phyloP scores from a whole-genome alignment of 2,888 invertebrate genomes.

The Andrena flavipes region DNA sequence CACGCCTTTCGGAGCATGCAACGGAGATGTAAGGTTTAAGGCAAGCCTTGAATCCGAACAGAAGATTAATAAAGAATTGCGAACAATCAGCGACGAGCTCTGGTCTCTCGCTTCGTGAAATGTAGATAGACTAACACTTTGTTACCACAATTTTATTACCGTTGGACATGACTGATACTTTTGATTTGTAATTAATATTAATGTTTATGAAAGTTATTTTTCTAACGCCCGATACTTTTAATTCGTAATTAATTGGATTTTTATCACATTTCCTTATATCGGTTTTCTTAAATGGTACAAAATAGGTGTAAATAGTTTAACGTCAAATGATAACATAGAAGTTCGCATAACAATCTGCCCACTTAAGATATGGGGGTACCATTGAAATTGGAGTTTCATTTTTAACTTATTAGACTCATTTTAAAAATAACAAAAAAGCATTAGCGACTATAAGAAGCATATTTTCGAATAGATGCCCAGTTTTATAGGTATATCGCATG shows the following conservation, averaged over 20 bases:
- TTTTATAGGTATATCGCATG: background rate
- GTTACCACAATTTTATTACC: background rate
- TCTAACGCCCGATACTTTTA: conserved; percentile 5
- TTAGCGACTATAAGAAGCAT: background rate
- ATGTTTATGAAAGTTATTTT: conserved; percentile 15
- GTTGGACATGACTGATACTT: conserved; percentile 4
- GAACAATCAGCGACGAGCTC: conserved; percentile 84
- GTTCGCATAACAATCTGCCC: background rate
- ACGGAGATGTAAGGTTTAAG: conserved; percentile 75
- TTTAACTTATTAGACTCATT: background rate
- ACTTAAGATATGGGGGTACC: background rate
- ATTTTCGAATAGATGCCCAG: too few species aligned
- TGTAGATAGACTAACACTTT: background rate
- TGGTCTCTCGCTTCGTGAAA: conserved; percentile 80
- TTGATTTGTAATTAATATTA: conserved; percentile 11
- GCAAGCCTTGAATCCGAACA: conserved; percentile 74
- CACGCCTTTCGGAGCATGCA: conserved; percentile 61
- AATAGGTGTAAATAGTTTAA: too few species aligned
- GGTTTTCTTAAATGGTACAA: too few species aligned
- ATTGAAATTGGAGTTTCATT: background rate
- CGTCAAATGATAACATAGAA: too few species aligned
- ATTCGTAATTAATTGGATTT: conserved; percentile 40
- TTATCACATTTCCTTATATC: background rate
- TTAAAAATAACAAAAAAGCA: background rate
- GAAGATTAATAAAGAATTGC: conserved; percentile 69